Percentiles rank a stretch among this genome's conserved stretches.
Evolutionary conservation across 64 coral and sea anemone species (phyloP).

Genomic region (Trachythela sp.): DNA sequence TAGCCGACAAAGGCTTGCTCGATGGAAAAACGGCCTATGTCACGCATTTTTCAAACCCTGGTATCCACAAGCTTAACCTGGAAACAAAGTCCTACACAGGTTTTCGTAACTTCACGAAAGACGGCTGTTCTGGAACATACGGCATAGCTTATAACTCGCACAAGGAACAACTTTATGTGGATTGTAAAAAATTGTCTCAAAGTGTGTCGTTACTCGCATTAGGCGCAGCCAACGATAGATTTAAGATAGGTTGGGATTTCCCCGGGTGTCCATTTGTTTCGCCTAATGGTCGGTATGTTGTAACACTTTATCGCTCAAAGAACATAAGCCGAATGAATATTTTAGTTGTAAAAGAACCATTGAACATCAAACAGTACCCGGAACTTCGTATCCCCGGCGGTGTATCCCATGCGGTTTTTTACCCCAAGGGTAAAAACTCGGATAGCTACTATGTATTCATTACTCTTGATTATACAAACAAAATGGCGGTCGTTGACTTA

Average conservation of each 20-base stretch:
- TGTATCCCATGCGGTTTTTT: constrained; percentile 18
- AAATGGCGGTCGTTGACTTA: constrained; percentile 43
- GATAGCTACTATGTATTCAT: neutral
- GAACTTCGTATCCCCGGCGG: constrained; percentile 19
- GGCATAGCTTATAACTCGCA: constrained; percentile 32
- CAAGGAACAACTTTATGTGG: constrained; percentile 31
- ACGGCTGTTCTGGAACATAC: constrained; percentile 39
- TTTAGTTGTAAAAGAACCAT: neutral
- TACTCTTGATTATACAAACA: constrained; percentile 33
- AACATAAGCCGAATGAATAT: constrained; percentile 13
- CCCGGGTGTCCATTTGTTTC: constrained; percentile 26
- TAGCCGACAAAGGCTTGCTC: neutral
- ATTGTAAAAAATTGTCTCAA: neutral
- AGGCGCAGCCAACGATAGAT: neutral
- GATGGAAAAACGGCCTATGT: constrained; percentile 37
- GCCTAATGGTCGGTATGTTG: constrained; percentile 29
- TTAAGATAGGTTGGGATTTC: constrained; percentile 1
- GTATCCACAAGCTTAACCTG: constrained; percentile 30
- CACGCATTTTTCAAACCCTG: constrained; percentile 41
- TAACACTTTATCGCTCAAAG: constrained; percentile 15
- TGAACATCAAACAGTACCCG: neutral
- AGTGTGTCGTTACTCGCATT: neutral
- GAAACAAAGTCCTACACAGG: constrained; percentile 14
- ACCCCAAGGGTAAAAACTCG: neutral
- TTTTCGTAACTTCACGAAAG: constrained; percentile 25